Evolutionary conservation across 2,113 vertebrate genomes (phyloP).

Genomic region (Myotis yumanensis): DNA sequence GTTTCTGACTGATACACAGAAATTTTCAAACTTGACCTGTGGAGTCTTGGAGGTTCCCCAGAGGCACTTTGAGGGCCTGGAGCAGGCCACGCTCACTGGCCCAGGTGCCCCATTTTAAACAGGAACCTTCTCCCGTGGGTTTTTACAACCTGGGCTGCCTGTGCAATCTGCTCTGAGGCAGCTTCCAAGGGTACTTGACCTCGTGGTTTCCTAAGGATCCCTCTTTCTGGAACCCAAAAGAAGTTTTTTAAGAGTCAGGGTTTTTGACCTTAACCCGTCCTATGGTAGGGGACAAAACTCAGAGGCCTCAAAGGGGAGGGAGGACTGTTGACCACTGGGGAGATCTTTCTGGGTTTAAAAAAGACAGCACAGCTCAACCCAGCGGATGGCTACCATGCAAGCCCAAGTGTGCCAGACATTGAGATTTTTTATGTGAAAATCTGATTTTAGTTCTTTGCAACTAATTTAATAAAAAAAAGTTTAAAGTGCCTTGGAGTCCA

Average conservation of each 20-base stretch:
- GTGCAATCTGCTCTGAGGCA: neutral
- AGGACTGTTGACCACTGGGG: neutral
- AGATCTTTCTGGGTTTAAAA: neutral
- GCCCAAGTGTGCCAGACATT: neutral
- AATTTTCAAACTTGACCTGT: neutral
- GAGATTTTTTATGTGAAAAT: neutral
- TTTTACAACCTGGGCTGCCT: neutral
- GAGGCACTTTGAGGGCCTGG: neutral
- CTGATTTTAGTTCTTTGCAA: conserved; percentile 15
- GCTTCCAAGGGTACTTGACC: neutral
- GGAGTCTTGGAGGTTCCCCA: neutral
- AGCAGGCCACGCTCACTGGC: neutral
- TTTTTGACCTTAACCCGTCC: conserved; percentile 4
- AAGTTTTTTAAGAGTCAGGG: neutral
- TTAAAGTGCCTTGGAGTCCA: neutral
- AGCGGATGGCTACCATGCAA: too few species aligned
- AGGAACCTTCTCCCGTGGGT: neutral
- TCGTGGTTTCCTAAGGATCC: neutral
- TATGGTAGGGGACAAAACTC: neutral
- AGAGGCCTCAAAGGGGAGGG: neutral
- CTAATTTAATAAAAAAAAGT: neutral
- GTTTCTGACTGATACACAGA: neutral
- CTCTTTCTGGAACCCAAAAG: neutral
- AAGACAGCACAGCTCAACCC: neutral
- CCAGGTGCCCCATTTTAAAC: neutral